Evolutionary conservation across 2,888 invertebrate species (phyloP), one percentile per base, ranked within the genome.

Genomic region (Drepanosiphum platanoidis): DNA sequence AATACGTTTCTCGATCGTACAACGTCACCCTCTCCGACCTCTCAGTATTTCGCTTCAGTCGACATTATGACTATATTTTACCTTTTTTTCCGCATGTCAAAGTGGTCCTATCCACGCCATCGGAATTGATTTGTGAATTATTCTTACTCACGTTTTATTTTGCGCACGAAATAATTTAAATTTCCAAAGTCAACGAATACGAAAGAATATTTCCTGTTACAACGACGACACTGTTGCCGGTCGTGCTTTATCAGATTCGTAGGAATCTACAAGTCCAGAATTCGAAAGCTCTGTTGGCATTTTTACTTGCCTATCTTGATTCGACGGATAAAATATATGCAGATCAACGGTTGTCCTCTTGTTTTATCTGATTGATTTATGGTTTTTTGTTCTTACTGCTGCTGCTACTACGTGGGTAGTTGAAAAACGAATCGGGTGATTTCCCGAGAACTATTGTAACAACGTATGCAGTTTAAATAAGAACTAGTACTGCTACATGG

Each of bases 131-230:
- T 82, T 61, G 71, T 42, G 39, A 82, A 72, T 61, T 82, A 83
- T 83, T 83, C 83, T 34, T 66, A 36, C 64, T 75, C 83, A 83
- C 83, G 83, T 83, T 83, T 75, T 46, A 46, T 64, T 75, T 66
- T 52, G 46, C 74, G 36, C 83, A 75, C 83, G 83, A 75, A 66
- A 74, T 83, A 52, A 83, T 83, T 83, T 83, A 34, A 75, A 83
- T 83, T 75, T 46, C 64, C 64, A 2, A 42, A 72, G 82, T 82
- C 36, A n/a, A 27, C 42, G n/a, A 64, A 77, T 39, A 64, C 66
- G 66, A n/a, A 68, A 64, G 9, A 27, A n/a, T 34, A 64, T 27
- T 27, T 27, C 30, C 0, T 61, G 9, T 1, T 13, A 34, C 52
- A 42, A 64, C 30, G 27, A 68, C 15, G 15, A 13, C 46, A 15